Base-by-base conservation (phyloP, 2,113 vertebrate genomes). In the Hylia prasina region DNA sequence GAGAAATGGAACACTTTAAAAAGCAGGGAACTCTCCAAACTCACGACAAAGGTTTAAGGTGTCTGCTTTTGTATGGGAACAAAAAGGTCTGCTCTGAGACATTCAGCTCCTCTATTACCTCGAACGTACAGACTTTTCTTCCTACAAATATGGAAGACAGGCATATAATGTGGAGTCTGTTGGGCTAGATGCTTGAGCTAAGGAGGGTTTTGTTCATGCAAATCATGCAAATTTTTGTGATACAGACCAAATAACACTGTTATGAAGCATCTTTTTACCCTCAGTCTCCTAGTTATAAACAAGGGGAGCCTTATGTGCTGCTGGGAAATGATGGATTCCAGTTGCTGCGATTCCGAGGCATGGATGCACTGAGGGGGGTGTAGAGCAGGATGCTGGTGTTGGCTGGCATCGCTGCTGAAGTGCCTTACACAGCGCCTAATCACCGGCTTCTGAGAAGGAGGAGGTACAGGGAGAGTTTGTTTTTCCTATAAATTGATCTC, bases 401-500 rank as follows among this genome's bases (percentile, higher is more conserved):
- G 78, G 82, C 72, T 79, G 71, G 53, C 82, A 95, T 39, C 4
- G 18, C 45, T 42, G 68, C 61, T 92, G 65, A 94, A 93, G 51
- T 57, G 37, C 81, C 85, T 89, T 33, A 61, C 0, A 1, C 84
- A 90, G 92, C 1, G 0, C 66, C 80, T 95, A 61, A 90, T 94
- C 87, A 85, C 83, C 44, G 20, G 86, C 82, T 89, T 61, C 89
- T 96, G 76, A 86, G 76, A 40, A 88, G 92, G 47, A 92, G 65
- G 50, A 82, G 72, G 57, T 9, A 33, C 0, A 0, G 24, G 63
- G 39, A 89, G 61, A 89, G 31, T 69, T 89, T 82, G 86, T 83
- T 96, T 93, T 95, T 87, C 84, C 73, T 87, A 61, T 95, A 91
- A 94, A 97, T 91, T 94, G 93, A 91, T 95, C 82, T 91, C 88